Evolutionary conservation across 2,888 invertebrate genomes (phyloP).

Genomic region (Megamerina dolium): DNA sequence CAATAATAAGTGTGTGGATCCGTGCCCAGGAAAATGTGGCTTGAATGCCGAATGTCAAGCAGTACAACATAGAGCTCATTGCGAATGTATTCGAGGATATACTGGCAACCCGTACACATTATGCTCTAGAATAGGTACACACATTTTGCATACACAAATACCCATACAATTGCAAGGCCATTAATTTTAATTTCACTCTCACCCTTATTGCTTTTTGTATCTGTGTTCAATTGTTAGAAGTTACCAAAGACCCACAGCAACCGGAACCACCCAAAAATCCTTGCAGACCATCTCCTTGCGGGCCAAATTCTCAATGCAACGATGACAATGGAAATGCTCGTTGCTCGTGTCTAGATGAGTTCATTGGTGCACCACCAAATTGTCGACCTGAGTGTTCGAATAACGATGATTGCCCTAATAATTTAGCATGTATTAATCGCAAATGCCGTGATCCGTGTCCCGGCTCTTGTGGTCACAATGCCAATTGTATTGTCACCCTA

Average conservation of each 20-base stretch:
- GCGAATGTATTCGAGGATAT: conserved; percentile 62
- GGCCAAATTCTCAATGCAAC: conserved; percentile 67
- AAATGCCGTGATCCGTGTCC: conserved; percentile 72
- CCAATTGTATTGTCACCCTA: conserved; percentile 67
- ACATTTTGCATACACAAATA: no score
- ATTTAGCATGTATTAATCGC: conserved; percentile 63
- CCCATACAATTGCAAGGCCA: no score
- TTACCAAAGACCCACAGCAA: no score
- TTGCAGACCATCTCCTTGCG: conserved; percentile 73
- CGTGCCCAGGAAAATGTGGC: conserved; percentile 70
- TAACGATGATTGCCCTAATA: conserved; percentile 64
- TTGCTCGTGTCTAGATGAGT: conserved; percentile 63
- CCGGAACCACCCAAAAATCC: conserved; percentile 48
- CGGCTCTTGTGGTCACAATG: conserved; percentile 70
- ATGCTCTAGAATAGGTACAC: conserved; percentile 51
- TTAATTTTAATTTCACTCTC: no score
- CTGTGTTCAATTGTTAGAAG: not conserved
- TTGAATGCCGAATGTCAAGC: conserved; percentile 63
- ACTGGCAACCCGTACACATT: conserved; percentile 68
- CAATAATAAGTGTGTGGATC: conserved; percentile 66
- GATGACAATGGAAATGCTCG: conserved; percentile 57
- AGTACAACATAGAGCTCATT: conserved; percentile 73
- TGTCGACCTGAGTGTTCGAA: conserved; percentile 67
- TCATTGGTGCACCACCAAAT: conserved; percentile 65
- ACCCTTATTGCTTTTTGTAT: no score